Percentiles rank a stretch among this genome's conserved stretches.
Conservation (phyloP, 2,797 vertebrate genomes). For the Alectoris magna region DNA sequence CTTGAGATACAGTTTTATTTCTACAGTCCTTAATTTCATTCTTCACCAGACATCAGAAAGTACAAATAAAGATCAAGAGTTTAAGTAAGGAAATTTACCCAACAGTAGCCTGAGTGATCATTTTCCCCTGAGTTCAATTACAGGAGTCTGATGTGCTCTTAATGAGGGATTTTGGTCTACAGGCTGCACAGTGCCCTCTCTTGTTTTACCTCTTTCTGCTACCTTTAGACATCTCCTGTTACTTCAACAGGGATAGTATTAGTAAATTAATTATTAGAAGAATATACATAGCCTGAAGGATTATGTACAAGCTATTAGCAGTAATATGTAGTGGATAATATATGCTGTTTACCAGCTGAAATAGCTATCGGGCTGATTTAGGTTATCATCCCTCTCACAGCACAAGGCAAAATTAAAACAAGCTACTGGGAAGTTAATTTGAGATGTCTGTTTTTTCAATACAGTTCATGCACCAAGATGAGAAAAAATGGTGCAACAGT, state of each 20-base stretch:
- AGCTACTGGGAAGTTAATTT: neutral
- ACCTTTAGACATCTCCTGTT: neutral
- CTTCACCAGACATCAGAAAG: neutral
- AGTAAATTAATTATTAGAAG: slow-evolving; percentile 55
- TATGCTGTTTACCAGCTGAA: slow-evolving; percentile 28
- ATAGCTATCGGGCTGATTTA: slow-evolving; percentile 34
- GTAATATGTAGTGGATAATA: neutral
- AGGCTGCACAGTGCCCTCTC: neutral
- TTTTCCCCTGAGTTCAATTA: neutral
- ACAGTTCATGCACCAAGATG: neutral
- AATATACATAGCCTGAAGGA: neutral
- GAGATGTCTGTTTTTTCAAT: neutral
- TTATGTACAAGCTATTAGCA: neutral
- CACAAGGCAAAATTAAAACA: slow-evolving; percentile 12
- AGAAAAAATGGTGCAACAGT: neutral
- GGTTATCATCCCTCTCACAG: neutral
- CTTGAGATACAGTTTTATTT: neutral
- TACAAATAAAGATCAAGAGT: neutral
- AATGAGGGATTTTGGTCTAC: neutral
- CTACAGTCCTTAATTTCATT: neutral
- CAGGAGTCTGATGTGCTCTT: neutral
- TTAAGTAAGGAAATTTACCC: neutral
- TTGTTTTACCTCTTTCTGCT: neutral
- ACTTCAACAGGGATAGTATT: neutral
- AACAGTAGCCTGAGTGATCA: neutral